A percentile compares a stretch with the other conserved stretches of the same genome.
Evolutionary conservation across 2,113 vertebrate genomes (phyloP).

Genomic region (Probosciger aterrimus): DNA sequence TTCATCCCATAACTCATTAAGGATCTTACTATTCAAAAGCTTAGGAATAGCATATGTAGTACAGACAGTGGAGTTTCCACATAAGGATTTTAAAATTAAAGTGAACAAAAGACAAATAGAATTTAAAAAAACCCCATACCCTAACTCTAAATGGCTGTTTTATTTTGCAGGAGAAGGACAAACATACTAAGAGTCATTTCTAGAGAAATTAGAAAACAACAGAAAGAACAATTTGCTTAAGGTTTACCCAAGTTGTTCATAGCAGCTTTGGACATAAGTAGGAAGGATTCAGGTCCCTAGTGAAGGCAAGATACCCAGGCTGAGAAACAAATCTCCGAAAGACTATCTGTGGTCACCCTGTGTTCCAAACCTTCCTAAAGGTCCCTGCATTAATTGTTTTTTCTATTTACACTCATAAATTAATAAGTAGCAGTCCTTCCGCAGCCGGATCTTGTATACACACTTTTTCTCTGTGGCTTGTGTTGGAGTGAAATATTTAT

Average conservation of each 20-base stretch:
- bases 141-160: background rate
- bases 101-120: background rate
- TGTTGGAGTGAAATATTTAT: constrained; percentile 32
- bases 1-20: background rate
- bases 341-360: background rate
- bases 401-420: constrained; percentile 59
- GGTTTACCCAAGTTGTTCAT: background rate
- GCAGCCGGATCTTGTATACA: background rate
- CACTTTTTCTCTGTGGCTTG: background rate
- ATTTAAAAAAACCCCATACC: rapidly evolving
- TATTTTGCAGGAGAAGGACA: background rate
- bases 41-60: background rate
- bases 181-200: background rate
- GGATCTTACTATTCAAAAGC: background rate
- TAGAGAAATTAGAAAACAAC: background rate
- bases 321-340: background rate
- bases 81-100: background rate
- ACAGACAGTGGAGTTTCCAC: background rate
- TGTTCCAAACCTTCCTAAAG: constrained; percentile 3
- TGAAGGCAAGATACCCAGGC: background rate
- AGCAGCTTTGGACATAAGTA: background rate
- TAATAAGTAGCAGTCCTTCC: constrained; percentile 24
- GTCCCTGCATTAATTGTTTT: constrained; percentile 32
- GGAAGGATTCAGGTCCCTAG: background rate
- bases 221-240: background rate